A percentile compares a stretch with the other conserved stretches of the same genome.
Conservation (phyloP, 2,113 vertebrate species). For the Carlito syrichta region DNA sequence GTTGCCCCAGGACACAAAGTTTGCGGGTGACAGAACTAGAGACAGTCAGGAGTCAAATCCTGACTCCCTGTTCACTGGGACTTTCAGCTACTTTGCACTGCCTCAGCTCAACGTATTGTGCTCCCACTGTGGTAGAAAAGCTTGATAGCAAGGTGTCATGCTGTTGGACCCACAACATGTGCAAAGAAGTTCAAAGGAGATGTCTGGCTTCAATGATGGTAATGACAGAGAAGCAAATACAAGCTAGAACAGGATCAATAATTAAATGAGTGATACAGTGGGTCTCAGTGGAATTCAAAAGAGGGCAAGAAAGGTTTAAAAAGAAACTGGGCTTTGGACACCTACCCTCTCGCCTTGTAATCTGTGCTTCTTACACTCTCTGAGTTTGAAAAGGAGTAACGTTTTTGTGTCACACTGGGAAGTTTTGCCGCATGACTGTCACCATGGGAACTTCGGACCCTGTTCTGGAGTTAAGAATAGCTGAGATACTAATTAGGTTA, state of each 20-base stretch:
- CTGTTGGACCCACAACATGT: background rate
- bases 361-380: background rate
- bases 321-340: background rate
- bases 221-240: background rate
- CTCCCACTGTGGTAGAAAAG: background rate
- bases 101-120: background rate
- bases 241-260: background rate
- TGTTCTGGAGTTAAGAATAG: slow-evolving; percentile 52
- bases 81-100: background rate
- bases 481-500: slow-evolving; percentile 51
- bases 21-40: background rate
- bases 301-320: background rate
- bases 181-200: background rate
- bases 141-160: background rate
- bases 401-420: slow-evolving; percentile 25
- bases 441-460: slow-evolving; percentile 9
- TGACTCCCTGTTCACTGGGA: background rate
- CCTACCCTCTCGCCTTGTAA: background rate
- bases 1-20: background rate
- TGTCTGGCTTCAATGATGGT: background rate
- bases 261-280: background rate
- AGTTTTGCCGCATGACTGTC: background rate
- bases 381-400: background rate
- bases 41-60: background rate
- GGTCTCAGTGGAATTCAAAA: background rate